Percentiles rank a stretch among this genome's conserved stretches.
phyloP scores from a whole-genome alignment of 2,888 invertebrate genomes.

The Ophion ventricosus region DNA sequence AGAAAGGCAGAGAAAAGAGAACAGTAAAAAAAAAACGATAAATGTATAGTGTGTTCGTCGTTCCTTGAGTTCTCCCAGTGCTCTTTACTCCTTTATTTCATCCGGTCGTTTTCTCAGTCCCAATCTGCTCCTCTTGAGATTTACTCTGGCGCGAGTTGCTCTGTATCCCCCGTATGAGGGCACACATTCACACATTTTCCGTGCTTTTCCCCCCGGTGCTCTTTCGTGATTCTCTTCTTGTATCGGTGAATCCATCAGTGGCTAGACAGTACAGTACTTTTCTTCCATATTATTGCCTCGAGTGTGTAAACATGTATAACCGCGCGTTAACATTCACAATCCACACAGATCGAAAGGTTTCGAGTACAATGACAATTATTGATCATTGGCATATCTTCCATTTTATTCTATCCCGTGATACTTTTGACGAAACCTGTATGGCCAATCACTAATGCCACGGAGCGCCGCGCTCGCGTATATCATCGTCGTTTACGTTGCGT shows the following conservation, averaged over 20 bases:
- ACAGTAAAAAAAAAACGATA: conserved; percentile 50
- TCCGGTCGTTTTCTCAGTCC: conserved; percentile 53
- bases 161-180: no score
- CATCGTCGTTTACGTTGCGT: conserved; percentile 31
- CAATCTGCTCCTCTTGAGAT: conserved; percentile 29
- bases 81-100: conserved; percentile 59
- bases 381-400: conserved; percentile 23
- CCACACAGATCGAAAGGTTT: background rate
- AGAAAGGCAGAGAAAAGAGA: conserved; percentile 20
- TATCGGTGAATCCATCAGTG: conserved; percentile 35
- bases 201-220: conserved; percentile 12
- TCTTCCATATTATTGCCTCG: conserved; percentile 32
- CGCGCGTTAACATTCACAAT: conserved; percentile 1
- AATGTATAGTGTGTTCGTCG: conserved; percentile 51
- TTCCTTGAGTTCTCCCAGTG: conserved; percentile 5
- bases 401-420: background rate
- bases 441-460: background rate
- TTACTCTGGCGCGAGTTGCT: background rate
- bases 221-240: conserved; percentile 41
- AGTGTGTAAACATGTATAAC: conserved; percentile 1
- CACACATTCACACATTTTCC: conserved; percentile 35
- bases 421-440: conserved; percentile 2
- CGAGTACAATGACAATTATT: conserved; percentile 26
- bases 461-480: background rate
- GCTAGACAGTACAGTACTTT: conserved; percentile 26